Percentiles rank a stretch among this genome's conserved stretches.
Conservation (phyloP, 1,140 invertebrate species). For the Lordiphosa clarofinis region DNA sequence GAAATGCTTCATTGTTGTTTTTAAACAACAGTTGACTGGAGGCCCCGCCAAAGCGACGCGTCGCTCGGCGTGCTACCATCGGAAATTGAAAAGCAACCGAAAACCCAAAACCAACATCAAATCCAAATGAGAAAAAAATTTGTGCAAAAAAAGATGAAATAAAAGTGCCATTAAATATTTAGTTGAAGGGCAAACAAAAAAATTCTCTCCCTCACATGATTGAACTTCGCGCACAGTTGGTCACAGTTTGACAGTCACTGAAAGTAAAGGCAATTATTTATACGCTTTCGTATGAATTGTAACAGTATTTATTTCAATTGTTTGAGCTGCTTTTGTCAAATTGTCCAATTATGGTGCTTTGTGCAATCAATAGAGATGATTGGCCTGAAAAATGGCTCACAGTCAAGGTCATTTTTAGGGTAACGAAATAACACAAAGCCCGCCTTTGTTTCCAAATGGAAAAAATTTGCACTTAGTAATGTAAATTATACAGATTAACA, state of each 20-base stretch:
- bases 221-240: constrained; percentile 12
- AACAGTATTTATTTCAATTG: constrained; percentile 32
- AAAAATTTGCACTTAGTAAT: not conserved
- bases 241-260: constrained; percentile 41
- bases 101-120: constrained; percentile 68
- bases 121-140: constrained; percentile 54
- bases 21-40: constrained; percentile 24
- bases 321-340: constrained; percentile 39
- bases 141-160: constrained; percentile 52
- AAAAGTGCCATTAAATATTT: constrained; percentile 67
- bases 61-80: constrained; percentile 41
- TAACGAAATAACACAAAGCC: constrained; percentile 1
- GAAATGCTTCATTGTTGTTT: constrained; percentile 69
- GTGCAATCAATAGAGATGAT: constrained; percentile 46
- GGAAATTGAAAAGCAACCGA: constrained; percentile 76
- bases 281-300: constrained; percentile 43
- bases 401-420: constrained; percentile 59
- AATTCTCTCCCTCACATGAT: constrained; percentile 31
- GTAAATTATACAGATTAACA: constrained; percentile 7
- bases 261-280: constrained; percentile 29
- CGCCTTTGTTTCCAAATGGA: constrained; percentile 1
- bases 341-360: constrained; percentile 51
- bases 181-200: constrained; percentile 52
- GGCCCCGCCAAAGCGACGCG: constrained; percentile 8
- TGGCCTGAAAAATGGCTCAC: constrained; percentile 11